These are phyloP conservation scores for Pithys albifrons DNA, from an alignment of 2,113 vertebrate genomes.

Conservation along the genomic window DNA sequence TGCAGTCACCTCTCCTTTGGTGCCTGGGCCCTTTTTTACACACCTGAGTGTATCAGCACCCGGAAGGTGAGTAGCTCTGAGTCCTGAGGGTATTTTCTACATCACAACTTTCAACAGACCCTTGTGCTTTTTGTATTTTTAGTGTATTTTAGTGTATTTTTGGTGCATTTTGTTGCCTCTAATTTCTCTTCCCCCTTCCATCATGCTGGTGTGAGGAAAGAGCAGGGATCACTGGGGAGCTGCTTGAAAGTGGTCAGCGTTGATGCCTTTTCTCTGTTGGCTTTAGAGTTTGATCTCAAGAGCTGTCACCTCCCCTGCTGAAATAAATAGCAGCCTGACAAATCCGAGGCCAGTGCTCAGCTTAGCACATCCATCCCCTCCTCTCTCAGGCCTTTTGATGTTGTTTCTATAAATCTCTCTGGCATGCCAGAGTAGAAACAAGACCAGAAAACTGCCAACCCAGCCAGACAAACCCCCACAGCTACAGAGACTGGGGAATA, in stretches of 20 bases:
- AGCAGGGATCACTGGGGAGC: neutral
- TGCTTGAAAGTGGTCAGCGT: neutral
- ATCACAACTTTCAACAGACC: neutral
- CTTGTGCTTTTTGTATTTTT: neutral
- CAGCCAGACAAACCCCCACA: neutral
- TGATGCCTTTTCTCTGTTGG: neutral
- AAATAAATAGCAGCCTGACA: neutral
- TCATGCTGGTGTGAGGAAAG: neutral
- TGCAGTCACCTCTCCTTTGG: neutral
- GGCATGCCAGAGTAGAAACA: neutral
- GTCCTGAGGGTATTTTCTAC: neutral
- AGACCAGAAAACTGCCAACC: neutral
- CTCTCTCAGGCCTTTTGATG: neutral
- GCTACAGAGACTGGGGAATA: neutral
- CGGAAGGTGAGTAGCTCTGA: neutral
- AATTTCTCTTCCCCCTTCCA: accelerated
- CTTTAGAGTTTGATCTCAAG: neutral
- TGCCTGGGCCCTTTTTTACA: neutral
- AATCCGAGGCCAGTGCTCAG: neutral
- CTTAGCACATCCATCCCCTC: neutral
- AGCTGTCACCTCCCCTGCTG: neutral
- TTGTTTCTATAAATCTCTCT: constrained; percentile 26
- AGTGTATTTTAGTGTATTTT: neutral
- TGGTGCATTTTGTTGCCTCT: neutral
- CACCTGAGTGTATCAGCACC: neutral